These are phyloP conservation scores for Artibeus jamaicensis DNA, from an alignment of 2,797 vertebrate genomes.

Conservation along the genomic window DNA sequence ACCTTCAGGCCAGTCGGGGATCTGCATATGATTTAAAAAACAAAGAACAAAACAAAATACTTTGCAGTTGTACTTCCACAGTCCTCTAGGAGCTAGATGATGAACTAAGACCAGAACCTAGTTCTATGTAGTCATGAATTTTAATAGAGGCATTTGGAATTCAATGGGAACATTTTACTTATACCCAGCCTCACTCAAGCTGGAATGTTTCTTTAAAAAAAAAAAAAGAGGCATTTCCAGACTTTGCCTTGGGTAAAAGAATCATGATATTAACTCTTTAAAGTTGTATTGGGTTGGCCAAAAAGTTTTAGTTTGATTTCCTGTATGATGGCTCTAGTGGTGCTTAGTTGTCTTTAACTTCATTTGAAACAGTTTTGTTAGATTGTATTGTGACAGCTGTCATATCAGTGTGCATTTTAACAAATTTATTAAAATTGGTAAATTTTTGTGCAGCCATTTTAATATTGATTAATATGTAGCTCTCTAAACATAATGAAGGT, in stretches of 20 bases:
- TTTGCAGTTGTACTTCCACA: not conserved
- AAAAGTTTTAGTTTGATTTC: not conserved
- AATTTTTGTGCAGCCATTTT: no score
- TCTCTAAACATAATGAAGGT: no score
- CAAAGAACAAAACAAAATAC: not conserved
- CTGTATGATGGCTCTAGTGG: no score
- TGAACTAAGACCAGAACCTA: not conserved
- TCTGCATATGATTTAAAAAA: not conserved
- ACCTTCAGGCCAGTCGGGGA: not conserved
- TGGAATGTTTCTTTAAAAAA: slow-evolving; percentile 23
- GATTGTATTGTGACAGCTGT: no score
- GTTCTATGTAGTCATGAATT: not conserved
- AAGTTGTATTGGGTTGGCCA: not conserved
- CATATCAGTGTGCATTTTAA: no score
- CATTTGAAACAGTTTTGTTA: no score
- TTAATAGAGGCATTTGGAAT: slow-evolving; percentile 37
- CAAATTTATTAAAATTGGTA: no score
- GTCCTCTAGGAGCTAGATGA: not conserved
- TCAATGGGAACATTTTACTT: not conserved
- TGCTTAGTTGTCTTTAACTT: no score
- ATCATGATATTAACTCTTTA: not conserved
- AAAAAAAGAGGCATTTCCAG: slow-evolving; percentile 1
- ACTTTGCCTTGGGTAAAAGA: not conserved
- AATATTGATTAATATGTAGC: no score
- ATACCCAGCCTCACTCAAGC: not conserved